phyloP scores from a whole-genome alignment of 2,113 vertebrate genomes.

The Geococcyx californianus region DNA sequence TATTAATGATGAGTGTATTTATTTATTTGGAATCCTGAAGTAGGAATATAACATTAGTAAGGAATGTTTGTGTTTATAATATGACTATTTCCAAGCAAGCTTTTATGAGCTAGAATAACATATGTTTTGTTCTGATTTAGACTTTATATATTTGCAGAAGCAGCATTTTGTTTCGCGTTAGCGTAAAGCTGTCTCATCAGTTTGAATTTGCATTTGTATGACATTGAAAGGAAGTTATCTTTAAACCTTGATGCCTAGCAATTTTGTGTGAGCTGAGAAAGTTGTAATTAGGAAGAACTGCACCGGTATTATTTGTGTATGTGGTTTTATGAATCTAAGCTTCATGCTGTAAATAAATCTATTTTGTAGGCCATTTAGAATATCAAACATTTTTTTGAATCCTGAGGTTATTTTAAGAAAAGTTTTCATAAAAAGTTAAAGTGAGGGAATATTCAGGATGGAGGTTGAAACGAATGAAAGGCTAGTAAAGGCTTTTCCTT shows the following conservation, averaged over 20 bases:
- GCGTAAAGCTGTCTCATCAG: not conserved
- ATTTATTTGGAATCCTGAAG: not conserved
- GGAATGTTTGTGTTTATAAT: not conserved
- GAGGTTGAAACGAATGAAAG: not conserved
- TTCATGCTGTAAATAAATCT: not conserved
- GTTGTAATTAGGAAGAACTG: not conserved
- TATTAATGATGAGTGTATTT: not conserved
- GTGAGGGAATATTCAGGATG: rapidly evolving
- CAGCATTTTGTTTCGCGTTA: not conserved
- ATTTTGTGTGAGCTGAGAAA: not conserved
- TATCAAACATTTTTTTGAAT: not conserved
- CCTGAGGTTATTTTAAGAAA: not conserved
- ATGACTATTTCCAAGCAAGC: not conserved
- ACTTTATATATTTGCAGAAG: not conserved
- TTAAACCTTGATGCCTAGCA: not conserved
- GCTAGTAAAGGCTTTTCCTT: not conserved
- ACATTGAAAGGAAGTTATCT: not conserved
- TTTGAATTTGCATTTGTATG: not conserved
- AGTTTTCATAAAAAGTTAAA: not conserved
- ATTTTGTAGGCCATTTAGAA: not conserved
- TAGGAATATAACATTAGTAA: not conserved
- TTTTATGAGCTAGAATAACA: not conserved
- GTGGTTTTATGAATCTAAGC: not conserved
- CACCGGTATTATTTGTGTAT: not conserved
- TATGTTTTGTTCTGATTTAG: not conserved